A percentile compares a stretch with the other conserved stretches of the same genome.
phyloP scores from a whole-genome alignment of 2,888 invertebrate species.

The Cantharis rufa region DNA sequence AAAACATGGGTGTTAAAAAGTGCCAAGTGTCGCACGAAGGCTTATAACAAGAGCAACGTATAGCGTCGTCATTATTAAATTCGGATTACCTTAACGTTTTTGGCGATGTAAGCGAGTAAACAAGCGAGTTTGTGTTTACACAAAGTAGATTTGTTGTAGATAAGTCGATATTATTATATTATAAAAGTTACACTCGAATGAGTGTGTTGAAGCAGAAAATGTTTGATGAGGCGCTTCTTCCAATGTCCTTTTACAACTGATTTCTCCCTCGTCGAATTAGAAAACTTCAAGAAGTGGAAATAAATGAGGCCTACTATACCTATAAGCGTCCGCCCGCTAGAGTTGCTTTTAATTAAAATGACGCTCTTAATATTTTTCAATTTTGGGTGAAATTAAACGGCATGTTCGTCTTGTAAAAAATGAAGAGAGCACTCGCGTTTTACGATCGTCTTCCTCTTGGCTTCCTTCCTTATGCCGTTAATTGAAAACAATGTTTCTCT shows the following conservation, averaged over 20 bases:
- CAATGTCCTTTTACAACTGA: slow-evolving; percentile 41
- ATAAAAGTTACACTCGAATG: slow-evolving; percentile 43
- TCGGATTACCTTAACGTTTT: slow-evolving; percentile 39
- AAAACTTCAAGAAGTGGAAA: slow-evolving; percentile 38
- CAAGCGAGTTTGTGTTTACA: neutral
- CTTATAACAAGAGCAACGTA: slow-evolving; percentile 29
- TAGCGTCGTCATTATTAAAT: slow-evolving; percentile 46
- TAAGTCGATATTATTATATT: neutral
- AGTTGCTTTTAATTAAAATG: slow-evolving; percentile 53
- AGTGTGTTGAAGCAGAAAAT: slow-evolving; percentile 43
- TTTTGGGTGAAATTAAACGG: slow-evolving; percentile 52
- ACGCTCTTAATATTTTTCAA: slow-evolving; percentile 55
- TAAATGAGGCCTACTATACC: slow-evolving; percentile 36
- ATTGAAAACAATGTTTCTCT: slow-evolving; percentile 55
- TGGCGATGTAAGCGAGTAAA: slow-evolving; percentile 37
- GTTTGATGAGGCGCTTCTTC: slow-evolving; percentile 37
- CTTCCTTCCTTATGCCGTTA: slow-evolving; percentile 47
- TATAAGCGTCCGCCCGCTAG: slow-evolving; percentile 44
- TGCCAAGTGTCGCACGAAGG: slow-evolving; percentile 23
- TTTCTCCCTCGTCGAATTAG: slow-evolving; percentile 41
- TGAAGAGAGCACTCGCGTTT: slow-evolving; percentile 48
- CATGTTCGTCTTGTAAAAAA: slow-evolving; percentile 42
- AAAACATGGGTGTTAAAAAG: slow-evolving; percentile 16
- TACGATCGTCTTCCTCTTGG: slow-evolving; percentile 44
- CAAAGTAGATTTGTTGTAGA: neutral